These are phyloP conservation scores for Hyperopisus bebe DNA, from an alignment of 2,113 vertebrate genomes.

Conservation along the genomic window DNA sequence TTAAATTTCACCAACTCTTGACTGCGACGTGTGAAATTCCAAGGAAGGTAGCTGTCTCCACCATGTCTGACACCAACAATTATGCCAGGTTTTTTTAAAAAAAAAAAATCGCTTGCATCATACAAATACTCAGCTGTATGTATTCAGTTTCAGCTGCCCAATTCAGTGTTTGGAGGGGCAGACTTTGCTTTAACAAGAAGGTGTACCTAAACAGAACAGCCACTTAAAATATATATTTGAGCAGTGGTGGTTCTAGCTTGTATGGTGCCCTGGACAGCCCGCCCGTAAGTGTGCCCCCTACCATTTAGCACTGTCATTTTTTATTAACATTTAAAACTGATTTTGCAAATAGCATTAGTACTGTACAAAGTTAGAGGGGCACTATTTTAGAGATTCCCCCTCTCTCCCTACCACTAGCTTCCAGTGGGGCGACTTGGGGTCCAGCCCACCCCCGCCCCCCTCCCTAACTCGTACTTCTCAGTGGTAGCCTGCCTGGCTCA, in stretches of 20 bases:
- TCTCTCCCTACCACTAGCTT: neutral
- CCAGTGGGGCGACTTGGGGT: neutral
- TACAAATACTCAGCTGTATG: neutral
- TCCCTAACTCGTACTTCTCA: neutral
- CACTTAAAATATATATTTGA: neutral
- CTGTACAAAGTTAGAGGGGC: neutral
- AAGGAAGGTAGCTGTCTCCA: neutral
- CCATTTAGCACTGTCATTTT: neutral
- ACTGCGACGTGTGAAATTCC: neutral
- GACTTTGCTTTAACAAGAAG: neutral
- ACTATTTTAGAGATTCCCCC: neutral
- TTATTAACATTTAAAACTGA: neutral
- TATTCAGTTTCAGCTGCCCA: neutral
- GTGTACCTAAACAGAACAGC: neutral
- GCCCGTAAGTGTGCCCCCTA: neutral
- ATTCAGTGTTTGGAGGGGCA: neutral
- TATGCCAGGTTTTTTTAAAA: neutral
- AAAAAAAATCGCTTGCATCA: neutral
- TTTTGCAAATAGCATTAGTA: neutral
- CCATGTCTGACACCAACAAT: neutral
- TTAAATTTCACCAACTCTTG: neutral
- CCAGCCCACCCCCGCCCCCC: neutral
- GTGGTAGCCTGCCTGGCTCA: neutral
- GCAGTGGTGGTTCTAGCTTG: neutral
- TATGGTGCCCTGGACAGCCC: neutral